phyloP scores from a whole-genome alignment of 2,113 vertebrate genomes.

The Pao palembangensis region DNA sequence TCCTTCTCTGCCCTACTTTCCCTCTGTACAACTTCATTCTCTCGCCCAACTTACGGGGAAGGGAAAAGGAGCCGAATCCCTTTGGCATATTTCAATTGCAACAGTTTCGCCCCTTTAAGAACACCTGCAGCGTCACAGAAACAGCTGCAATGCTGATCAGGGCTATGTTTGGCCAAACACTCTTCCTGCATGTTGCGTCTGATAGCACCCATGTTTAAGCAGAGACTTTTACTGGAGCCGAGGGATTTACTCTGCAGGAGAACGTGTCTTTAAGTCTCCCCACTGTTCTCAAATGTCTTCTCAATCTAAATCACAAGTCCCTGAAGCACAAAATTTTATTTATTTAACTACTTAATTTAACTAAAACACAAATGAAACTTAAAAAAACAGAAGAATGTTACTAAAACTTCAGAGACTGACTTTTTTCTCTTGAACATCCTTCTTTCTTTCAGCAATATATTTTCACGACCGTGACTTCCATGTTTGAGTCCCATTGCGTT shows the following conservation, averaged over 20 bases:
- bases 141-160: constrained; percentile 17
- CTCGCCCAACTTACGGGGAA: constrained; percentile 30
- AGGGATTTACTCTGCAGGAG: no score
- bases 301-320: no score
- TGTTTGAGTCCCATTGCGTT: no score
- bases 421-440: background rate
- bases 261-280: no score
- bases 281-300: no score
- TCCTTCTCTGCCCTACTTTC: constrained; percentile 53
- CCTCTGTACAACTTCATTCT: constrained; percentile 6
- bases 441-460: background rate
- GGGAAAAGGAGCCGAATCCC: constrained; percentile 35
- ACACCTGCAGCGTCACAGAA: constrained; percentile 38
- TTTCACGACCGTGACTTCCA: background rate
- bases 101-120: constrained; percentile 44
- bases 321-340: no score
- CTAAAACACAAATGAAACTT: no score
- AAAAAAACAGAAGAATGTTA: background rate
- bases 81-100: constrained; percentile 52
- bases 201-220: no score
- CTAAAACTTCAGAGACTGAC: background rate
- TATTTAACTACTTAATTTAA: no score
- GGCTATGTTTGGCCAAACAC: no score
- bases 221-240: no score
- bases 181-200: no score